phyloP scores from a whole-genome alignment of 1,140 invertebrate species.

The Ceratosolen solmsi region DNA sequence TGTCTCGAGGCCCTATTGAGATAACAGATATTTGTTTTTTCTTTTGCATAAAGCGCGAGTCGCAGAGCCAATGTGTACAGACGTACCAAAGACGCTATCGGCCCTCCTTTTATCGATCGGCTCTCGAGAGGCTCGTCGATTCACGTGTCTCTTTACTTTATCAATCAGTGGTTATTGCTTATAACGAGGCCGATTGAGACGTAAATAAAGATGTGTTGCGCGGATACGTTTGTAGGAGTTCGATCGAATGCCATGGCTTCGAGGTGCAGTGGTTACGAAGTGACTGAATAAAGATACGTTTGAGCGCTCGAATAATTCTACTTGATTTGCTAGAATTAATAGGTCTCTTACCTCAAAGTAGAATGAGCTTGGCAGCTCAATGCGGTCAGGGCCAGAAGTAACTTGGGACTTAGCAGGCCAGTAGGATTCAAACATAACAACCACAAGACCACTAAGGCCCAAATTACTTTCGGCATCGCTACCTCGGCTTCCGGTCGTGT shows the following conservation, averaged over 20 bases:
- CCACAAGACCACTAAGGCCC: conserved; percentile 74
- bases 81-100: background rate
- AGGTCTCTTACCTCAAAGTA: background rate
- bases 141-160: too few relatives aligned
- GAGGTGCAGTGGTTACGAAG: too few relatives aligned
- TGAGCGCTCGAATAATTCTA: too few relatives aligned
- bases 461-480: conserved; percentile 60
- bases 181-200: too few relatives aligned
- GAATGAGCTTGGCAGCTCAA: background rate
- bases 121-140: too few relatives aligned
- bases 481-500: background rate
- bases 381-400: conserved; percentile 56
- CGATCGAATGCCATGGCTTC: too few relatives aligned
- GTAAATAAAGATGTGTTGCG: background rate
- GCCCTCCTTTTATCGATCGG: background rate
- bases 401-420: conserved; percentile 75
- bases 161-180: too few relatives aligned
- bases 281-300: background rate
- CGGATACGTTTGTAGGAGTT: too few relatives aligned
- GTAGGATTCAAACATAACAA: conserved; percentile 70
- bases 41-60: background rate
- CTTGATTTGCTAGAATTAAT: background rate
- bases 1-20: background rate
- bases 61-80: background rate
- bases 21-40: too few relatives aligned